phyloP scores from a whole-genome alignment of 2,113 vertebrate species.

The Crypturellus undulatus region DNA sequence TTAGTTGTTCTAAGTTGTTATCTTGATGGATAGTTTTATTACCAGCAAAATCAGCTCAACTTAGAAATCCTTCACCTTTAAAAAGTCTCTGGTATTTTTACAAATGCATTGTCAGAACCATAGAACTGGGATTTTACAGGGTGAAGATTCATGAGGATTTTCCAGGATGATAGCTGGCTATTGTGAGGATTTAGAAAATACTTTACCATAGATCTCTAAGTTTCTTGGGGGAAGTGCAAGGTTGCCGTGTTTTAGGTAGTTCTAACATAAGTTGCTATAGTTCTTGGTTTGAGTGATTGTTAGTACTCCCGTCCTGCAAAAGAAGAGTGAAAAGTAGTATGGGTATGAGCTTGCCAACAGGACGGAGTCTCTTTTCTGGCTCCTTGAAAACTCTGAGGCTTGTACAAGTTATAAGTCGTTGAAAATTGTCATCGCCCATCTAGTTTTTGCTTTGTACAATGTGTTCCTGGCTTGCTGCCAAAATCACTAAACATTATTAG shows the following conservation, averaged over 20 bases:
- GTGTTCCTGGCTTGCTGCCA: conserved; percentile 67
- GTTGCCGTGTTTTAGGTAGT: background rate
- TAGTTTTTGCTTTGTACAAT: conserved; percentile 51
- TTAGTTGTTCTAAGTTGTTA: background rate
- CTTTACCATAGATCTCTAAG: background rate
- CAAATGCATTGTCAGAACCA: background rate
- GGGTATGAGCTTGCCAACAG: background rate
- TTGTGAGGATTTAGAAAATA: background rate
- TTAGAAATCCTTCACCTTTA: background rate
- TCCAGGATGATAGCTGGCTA: background rate
- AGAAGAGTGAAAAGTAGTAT: background rate
- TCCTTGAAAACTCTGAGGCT: background rate
- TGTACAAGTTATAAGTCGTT: background rate
- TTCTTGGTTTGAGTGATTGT: background rate
- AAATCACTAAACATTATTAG: conserved; percentile 63
- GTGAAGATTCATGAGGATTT: background rate
- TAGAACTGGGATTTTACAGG: background rate
- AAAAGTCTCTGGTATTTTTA: background rate
- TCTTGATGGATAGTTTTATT: conserved; percentile 12
- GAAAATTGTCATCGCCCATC: conserved; percentile 49
- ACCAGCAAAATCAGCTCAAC: background rate
- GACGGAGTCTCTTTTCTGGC: background rate
- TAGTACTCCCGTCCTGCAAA: background rate
- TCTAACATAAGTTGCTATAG: background rate
- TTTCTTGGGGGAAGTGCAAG: background rate